These are phyloP conservation scores for Triops cancriformis DNA, from an alignment of 1,140 invertebrate species.

Conservation along the genomic window DNA sequence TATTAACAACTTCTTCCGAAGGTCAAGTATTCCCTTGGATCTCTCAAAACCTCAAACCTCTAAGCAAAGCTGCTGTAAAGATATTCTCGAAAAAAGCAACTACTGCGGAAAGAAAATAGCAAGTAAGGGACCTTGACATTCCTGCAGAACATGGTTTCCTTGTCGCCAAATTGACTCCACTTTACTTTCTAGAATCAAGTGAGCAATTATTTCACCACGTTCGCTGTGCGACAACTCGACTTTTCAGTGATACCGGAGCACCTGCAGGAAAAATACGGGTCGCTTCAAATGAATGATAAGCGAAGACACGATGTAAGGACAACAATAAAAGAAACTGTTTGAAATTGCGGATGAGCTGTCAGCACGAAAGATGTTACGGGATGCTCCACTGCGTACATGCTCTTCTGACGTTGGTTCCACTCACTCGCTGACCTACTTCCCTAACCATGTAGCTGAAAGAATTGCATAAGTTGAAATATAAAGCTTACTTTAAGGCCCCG, in stretches of 20 bases:
- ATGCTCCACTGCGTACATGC: not conserved
- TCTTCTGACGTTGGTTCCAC: not conserved
- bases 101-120: not conserved
- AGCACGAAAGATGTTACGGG: not conserved
- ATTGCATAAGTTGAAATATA: not conserved
- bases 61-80: not conserved
- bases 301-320: not conserved
- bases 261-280: too few species aligned
- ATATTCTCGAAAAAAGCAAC: not conserved
- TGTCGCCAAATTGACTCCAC: not conserved
- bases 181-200: too few species aligned
- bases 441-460: not conserved
- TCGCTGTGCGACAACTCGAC: too few species aligned
- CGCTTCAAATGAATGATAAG: not conserved
- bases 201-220: too few species aligned
- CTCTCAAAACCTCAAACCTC: not conserved
- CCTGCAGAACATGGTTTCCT: not conserved
- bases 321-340: not conserved
- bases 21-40: not conserved
- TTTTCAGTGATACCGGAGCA: too few species aligned
- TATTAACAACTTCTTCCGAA: not conserved
- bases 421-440: conserved; percentile 7
- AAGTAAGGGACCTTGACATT: not conserved
- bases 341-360: not conserved
- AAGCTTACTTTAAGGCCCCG: not conserved